These are phyloP conservation scores for Ondatra zibethicus DNA, from an alignment of 2,113 vertebrate species.

Conservation along the genomic window DNA sequence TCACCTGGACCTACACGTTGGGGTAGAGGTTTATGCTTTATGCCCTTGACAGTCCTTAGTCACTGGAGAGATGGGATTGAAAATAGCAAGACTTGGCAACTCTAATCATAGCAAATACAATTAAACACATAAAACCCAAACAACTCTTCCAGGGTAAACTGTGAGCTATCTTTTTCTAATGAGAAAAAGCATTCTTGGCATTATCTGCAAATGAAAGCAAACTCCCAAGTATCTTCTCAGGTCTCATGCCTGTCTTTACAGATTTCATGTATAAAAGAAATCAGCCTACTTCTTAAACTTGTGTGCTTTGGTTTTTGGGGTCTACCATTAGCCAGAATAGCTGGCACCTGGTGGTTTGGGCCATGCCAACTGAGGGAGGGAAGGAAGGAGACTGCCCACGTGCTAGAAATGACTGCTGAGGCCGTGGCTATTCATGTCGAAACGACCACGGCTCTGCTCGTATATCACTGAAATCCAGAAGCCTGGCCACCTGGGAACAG, in stretches of 20 bases:
- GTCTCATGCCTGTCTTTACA: not conserved
- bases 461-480: constrained; percentile 35
- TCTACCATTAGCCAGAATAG: not conserved
- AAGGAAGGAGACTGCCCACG: not conserved
- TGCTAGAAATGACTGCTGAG: not conserved
- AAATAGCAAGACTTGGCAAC: not conserved
- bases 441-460: not conserved
- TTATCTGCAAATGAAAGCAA: constrained; percentile 4
- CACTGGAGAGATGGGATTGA: not conserved
- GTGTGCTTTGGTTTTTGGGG: not conserved
- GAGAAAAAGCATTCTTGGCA: not conserved
- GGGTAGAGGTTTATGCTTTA: not conserved
- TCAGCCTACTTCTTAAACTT: not conserved
- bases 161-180: not conserved
- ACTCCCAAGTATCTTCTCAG: not conserved
- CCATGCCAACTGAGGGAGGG: not conserved
- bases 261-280: not conserved
- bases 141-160: not conserved
- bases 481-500: not conserved
- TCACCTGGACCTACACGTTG: not conserved
- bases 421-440: not conserved
- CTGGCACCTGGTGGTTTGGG: not conserved
- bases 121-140: not conserved
- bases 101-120: not conserved
- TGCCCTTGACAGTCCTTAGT: not conserved